These are phyloP conservation scores for Acestrorhynchus altus DNA, from an alignment of 2,797 vertebrate species.

Conservation along the genomic window DNA sequence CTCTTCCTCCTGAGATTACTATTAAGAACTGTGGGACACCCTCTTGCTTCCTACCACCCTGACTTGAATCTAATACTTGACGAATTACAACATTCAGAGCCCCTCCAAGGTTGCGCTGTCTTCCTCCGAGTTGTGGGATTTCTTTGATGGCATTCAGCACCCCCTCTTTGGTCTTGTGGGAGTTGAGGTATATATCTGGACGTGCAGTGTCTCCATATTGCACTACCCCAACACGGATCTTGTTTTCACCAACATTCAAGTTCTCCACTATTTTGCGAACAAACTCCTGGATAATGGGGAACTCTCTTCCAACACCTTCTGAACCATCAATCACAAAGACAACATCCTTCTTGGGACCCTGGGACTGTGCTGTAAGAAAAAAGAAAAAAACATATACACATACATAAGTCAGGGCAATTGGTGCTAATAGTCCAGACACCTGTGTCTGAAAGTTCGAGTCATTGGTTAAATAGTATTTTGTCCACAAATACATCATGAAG, in stretches of 20 bases:
- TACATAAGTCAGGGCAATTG: too few species aligned
- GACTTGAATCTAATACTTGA: conserved; percentile 79
- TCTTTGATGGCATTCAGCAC: conserved; percentile 77
- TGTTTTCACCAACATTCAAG: conserved; percentile 87
- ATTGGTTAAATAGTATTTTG: too few species aligned
- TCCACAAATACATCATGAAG: too few species aligned
- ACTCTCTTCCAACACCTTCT: conserved; percentile 82
- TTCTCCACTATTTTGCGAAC: conserved; percentile 84
- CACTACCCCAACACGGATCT: conserved; percentile 83
- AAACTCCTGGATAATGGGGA: conserved; percentile 87
- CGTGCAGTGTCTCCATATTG: conserved; percentile 87
- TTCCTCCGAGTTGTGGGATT: conserved; percentile 82
- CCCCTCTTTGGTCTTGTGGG: conserved; percentile 83
- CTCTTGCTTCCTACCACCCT: conserved; percentile 76
- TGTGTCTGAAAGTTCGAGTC: too few species aligned
- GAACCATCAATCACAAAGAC: conserved; percentile 95
- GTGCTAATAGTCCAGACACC: too few species aligned
- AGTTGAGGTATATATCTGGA: conserved; percentile 86
- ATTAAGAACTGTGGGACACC: conserved; percentile 82
- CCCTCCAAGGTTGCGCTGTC: conserved; percentile 85
- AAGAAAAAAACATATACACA: too few species aligned
- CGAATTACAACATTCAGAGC: conserved; percentile 84
- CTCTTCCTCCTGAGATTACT: conserved; percentile 74
- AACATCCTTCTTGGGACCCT: conserved; percentile 85
- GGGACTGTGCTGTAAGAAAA: conserved; percentile 65